Evolutionary conservation across 2,888 invertebrate genomes (phyloP).

Genomic region (Neoaliturus tenellus): DNA sequence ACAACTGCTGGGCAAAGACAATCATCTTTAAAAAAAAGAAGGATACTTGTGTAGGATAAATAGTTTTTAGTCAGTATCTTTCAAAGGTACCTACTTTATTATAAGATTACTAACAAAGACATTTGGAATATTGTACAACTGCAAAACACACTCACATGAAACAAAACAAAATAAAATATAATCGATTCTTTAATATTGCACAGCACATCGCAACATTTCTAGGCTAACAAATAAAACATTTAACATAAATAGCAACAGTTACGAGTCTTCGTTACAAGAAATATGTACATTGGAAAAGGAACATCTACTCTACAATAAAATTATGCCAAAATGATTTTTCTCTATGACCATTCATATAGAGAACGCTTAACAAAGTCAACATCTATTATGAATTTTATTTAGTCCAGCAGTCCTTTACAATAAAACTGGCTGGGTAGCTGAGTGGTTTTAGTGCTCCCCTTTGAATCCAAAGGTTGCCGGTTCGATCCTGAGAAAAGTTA

Average conservation of each 20-base stretch:
- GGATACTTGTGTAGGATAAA: too few species aligned
- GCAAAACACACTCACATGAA: slow-evolving; percentile 46
- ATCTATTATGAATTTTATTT: not conserved
- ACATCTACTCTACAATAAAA: slow-evolving; percentile 26
- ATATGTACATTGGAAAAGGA: slow-evolving; percentile 5
- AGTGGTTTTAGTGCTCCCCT: too few species aligned
- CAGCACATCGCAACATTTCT: slow-evolving; percentile 23
- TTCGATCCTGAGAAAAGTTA: too few species aligned
- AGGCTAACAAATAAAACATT: slow-evolving; percentile 40
- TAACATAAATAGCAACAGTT: slow-evolving; percentile 40
- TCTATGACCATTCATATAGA: not conserved
- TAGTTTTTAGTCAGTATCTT: not conserved
- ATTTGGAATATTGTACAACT: slow-evolving; percentile 40
- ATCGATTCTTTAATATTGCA: slow-evolving; percentile 46
- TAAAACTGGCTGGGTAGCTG: too few species aligned
- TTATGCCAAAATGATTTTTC: not conserved
- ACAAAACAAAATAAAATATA: slow-evolving; percentile 48
- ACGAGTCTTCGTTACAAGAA: slow-evolving; percentile 11
- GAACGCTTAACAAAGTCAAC: not conserved
- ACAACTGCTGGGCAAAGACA: too few species aligned
- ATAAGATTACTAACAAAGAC: slow-evolving; percentile 36
- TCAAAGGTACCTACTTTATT: slow-evolving; percentile 37
- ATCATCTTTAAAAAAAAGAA: too few species aligned
- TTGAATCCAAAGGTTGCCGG: too few species aligned
- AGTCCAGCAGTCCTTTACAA: not conserved